phyloP scores from a whole-genome alignment of 2,888 invertebrate species.

The Hecatera dysodea region DNA sequence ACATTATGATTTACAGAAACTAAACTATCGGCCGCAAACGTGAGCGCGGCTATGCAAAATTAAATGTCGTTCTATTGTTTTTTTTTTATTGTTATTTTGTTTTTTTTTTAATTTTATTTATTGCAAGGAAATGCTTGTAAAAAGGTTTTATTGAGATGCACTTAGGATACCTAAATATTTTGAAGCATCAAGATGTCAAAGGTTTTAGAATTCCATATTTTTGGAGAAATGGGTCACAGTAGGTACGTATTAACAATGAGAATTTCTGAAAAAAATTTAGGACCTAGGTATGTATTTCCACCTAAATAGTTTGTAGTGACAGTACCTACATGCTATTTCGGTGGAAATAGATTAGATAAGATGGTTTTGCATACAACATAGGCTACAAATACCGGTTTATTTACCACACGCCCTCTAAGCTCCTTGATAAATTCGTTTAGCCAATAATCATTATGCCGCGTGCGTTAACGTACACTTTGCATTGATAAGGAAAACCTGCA shows the following conservation, averaged over 20 bases:
- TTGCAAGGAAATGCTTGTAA: constrained; percentile 17
- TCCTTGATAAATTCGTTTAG: constrained; percentile 1
- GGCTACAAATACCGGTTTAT: not conserved
- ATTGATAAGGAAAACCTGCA: constrained; percentile 34
- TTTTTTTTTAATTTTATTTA: constrained; percentile 46
- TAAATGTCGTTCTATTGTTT: constrained; percentile 50
- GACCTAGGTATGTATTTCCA: too few species aligned
- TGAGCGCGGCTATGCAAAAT: constrained; percentile 60
- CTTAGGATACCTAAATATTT: not conserved
- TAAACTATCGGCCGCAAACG: constrained; percentile 65
- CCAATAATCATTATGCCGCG: constrained; percentile 1
- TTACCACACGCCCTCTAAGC: not conserved
- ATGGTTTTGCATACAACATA: not conserved
- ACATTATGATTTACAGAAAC: constrained; percentile 71
- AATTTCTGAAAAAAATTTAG: too few species aligned
- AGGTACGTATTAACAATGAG: too few species aligned
- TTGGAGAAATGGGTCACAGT: not conserved
- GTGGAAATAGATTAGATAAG: too few species aligned
- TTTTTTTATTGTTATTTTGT: constrained; percentile 36
- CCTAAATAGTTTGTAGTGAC: too few species aligned
- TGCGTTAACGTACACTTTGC: not conserved
- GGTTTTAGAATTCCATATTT: not conserved
- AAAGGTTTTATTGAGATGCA: constrained; percentile 10
- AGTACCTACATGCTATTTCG: too few species aligned
- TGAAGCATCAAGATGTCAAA: not conserved